Conservation (phyloP, 2,888 invertebrate species). For the Phalera bucephala region DNA sequence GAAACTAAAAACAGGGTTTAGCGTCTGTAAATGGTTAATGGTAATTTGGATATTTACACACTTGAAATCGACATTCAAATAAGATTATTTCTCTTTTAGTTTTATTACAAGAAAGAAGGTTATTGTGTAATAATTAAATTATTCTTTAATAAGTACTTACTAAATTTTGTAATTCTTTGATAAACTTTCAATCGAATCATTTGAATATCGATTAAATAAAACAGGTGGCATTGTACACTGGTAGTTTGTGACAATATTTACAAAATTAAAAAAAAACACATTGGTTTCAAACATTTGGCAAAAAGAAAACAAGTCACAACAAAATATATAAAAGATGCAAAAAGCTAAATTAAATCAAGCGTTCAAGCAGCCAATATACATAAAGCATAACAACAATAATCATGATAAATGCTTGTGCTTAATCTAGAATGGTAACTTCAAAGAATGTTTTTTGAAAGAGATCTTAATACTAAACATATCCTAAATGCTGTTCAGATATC, state of each 20-base stretch:
- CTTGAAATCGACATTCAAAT: slow-evolving; percentile 55
- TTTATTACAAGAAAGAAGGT: too few relatives aligned
- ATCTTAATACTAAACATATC: slow-evolving; percentile 68
- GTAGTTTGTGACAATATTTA: slow-evolving; percentile 48
- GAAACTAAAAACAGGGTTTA: slow-evolving; percentile 66
- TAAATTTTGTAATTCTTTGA: slow-evolving; percentile 29
- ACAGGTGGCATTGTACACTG: slow-evolving; percentile 66
- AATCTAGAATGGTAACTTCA: slow-evolving; percentile 43
- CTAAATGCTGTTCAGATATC: slow-evolving; percentile 81
- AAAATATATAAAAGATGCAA: slow-evolving; percentile 25
- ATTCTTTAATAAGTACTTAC: background rate
- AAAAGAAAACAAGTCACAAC: slow-evolving; percentile 27
- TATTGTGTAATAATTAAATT: slow-evolving; percentile 1
- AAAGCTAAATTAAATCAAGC: slow-evolving; percentile 32
- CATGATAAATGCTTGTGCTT: slow-evolving; percentile 39
- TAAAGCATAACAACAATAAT: slow-evolving; percentile 29
- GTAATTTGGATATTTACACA: slow-evolving; percentile 50
- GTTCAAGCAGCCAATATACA: slow-evolving; percentile 44
- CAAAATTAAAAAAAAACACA: slow-evolving; percentile 41
- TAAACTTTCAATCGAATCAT: slow-evolving; percentile 11
- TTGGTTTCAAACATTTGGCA: slow-evolving; percentile 26
- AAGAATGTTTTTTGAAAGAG: slow-evolving; percentile 2
- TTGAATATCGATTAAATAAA: slow-evolving; percentile 42
- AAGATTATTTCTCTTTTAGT: background rate
- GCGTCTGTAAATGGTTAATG: slow-evolving; percentile 75